A percentile compares a stretch with the other conserved stretches of the same genome.
phyloP scores from a whole-genome alignment of 2,113 vertebrate genomes.

The Phyllopteryx taeniolatus region DNA sequence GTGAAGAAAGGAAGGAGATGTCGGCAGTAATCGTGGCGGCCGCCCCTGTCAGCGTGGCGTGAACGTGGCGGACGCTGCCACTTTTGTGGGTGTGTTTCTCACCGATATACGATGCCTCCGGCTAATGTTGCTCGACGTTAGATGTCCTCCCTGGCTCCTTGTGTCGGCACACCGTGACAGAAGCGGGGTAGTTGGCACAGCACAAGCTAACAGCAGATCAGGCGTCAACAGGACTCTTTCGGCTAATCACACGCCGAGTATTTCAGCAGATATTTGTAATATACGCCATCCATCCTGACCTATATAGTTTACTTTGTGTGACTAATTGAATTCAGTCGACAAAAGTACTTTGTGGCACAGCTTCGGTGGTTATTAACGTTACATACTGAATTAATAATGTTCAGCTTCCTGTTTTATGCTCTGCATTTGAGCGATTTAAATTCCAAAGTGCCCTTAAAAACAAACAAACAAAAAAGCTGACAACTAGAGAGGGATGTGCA shows the following conservation, averaged over 20 bases:
- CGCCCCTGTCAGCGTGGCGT: background rate
- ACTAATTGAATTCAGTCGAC: background rate
- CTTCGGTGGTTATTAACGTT: background rate
- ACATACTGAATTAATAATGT: constrained; percentile 46
- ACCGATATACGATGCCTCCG: constrained; percentile 8
- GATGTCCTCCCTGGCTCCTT: constrained; percentile 19
- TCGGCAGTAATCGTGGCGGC: constrained; percentile 1
- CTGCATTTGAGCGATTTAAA: constrained; percentile 24
- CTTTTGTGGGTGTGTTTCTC: background rate
- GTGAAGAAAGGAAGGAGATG: constrained; percentile 48
- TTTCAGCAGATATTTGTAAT: background rate
- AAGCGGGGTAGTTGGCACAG: constrained; percentile 21
- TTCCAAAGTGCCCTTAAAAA: constrained; percentile 18
- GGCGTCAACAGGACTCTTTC: constrained; percentile 12
- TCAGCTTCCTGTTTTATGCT: constrained; percentile 35
- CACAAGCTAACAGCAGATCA: constrained; percentile 46
- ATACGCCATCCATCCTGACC: background rate
- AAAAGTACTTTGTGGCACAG: background rate
- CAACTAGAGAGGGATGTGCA: constrained; percentile 1
- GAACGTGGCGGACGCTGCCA: background rate
- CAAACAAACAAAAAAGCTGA: constrained; percentile 1
- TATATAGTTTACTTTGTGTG: background rate
- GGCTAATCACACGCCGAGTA: background rate
- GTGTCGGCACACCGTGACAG: constrained; percentile 10
- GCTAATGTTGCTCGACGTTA: constrained; percentile 27